phyloP scores from a whole-genome alignment of 2,113 vertebrate genomes.

The Dipodomys ordii region DNA sequence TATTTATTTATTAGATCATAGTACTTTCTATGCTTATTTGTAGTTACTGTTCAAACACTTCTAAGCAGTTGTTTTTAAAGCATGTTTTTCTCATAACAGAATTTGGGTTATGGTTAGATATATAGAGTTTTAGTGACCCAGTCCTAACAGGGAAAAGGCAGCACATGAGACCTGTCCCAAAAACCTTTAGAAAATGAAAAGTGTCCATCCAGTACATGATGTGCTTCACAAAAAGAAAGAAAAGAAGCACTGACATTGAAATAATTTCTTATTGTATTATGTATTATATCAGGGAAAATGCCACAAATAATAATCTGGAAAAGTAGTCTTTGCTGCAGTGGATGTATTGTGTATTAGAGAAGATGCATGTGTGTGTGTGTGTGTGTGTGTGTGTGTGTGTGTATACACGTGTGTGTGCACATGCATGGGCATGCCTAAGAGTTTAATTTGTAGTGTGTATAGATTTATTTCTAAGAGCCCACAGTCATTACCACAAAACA shows the following conservation, averaged over 20 bases:
- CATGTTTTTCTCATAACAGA: background rate
- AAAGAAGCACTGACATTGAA: constrained; percentile 58
- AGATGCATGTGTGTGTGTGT: background rate
- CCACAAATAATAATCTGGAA: constrained; percentile 43
- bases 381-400: no score
- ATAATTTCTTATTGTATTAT: constrained; percentile 41
- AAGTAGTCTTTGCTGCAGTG: background rate
- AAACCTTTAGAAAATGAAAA: constrained; percentile 24
- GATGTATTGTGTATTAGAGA: background rate
- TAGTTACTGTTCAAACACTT: background rate
- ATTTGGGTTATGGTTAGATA: constrained; percentile 32
- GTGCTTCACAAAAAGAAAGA: background rate
- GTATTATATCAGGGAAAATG: constrained; percentile 13
- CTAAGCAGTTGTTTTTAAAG: background rate
- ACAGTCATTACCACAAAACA: background rate
- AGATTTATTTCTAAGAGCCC: constrained; percentile 13
- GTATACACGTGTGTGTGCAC: background rate
- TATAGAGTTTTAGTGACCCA: background rate
- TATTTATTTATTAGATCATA: background rate
- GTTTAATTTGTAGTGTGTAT: constrained; percentile 12
- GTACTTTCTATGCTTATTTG: background rate
- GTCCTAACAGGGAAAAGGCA: background rate
- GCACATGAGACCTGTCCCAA: background rate
- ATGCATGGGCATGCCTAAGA: no score
- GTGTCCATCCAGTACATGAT: background rate